phyloP scores from a whole-genome alignment of 2,797 vertebrate species.

The Argyrosomus regius region DNA sequence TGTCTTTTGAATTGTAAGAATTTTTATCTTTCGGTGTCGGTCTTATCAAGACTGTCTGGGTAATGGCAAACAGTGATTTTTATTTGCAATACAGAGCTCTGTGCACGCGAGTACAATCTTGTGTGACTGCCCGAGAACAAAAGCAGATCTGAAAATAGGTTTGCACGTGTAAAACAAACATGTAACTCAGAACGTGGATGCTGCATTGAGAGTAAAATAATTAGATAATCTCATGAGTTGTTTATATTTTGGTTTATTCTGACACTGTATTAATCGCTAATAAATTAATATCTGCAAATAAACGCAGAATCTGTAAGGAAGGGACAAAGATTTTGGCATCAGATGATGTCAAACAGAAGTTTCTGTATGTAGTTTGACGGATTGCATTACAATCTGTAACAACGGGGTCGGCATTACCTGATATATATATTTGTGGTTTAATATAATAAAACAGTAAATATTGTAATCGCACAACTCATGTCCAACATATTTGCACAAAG shows the following conservation, averaged over 20 bases:
- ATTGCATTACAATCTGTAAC: too few species aligned
- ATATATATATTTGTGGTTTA: too few species aligned
- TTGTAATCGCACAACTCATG: too few species aligned
- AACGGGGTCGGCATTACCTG: too few species aligned
- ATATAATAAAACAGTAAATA: too few species aligned
- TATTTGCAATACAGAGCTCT: slow-evolving; percentile 14
- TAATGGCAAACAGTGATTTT: slow-evolving; percentile 30
- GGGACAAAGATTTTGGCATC: too few species aligned
- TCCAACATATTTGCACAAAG: too few species aligned
- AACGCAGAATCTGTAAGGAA: too few species aligned
- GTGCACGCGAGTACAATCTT: background rate
- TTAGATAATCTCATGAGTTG: slow-evolving; percentile 2
- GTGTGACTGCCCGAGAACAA: background rate
- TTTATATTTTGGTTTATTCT: background rate
- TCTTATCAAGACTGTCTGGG: slow-evolving; percentile 29
- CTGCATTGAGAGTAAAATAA: background rate
- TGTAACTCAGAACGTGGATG: background rate
- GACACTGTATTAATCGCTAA: too few species aligned
- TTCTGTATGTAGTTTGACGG: too few species aligned
- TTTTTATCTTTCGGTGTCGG: slow-evolving; percentile 7
- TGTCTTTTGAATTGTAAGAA: slow-evolving; percentile 8
- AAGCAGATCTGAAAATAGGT: background rate
- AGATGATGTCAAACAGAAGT: too few species aligned
- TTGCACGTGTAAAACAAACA: background rate
- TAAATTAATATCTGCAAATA: too few species aligned